Evolutionary conservation across 2,888 invertebrate species (phyloP).

Genomic region (Diadromus collaris): DNA sequence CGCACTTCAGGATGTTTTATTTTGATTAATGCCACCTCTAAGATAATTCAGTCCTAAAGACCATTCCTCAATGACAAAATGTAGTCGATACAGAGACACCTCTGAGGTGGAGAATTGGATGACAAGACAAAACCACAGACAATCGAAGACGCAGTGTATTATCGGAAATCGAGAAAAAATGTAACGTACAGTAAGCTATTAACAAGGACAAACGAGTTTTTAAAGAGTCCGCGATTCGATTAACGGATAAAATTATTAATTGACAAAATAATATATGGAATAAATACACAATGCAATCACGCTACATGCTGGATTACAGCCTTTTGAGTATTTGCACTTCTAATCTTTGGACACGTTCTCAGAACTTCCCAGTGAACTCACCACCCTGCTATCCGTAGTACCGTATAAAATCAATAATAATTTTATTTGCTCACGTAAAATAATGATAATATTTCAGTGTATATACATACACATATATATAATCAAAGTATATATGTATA

Average conservation of each 20-base stretch:
- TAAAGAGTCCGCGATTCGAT: not conserved
- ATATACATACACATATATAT: conserved; percentile 71
- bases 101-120: conserved; percentile 1
- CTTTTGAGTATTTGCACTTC: conserved; percentile 31
- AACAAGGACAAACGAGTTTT: not conserved
- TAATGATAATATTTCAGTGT: conserved; percentile 75
- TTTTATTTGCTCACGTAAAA: conserved; percentile 78
- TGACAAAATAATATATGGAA: not conserved
- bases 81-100: not conserved
- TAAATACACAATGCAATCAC: conserved; percentile 33
- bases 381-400: conserved; percentile 44
- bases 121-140: conserved; percentile 20
- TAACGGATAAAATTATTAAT: not conserved
- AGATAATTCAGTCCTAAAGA: conserved; percentile 14
- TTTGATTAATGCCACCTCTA: conserved; percentile 1
- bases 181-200: not conserved
- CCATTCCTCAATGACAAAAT: not conserved
- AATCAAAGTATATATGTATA: conserved; percentile 43
- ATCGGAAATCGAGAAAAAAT: not conserved
- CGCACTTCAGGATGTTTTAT: conserved; percentile 1
- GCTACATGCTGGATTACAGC: conserved; percentile 27
- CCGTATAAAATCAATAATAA: conserved; percentile 73
- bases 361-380: conserved; percentile 11
- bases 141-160: conserved; percentile 28
- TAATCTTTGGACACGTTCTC: conserved; percentile 28